phyloP scores from a whole-genome alignment of 1,140 invertebrate genomes.

The Drosophila parvula region DNA sequence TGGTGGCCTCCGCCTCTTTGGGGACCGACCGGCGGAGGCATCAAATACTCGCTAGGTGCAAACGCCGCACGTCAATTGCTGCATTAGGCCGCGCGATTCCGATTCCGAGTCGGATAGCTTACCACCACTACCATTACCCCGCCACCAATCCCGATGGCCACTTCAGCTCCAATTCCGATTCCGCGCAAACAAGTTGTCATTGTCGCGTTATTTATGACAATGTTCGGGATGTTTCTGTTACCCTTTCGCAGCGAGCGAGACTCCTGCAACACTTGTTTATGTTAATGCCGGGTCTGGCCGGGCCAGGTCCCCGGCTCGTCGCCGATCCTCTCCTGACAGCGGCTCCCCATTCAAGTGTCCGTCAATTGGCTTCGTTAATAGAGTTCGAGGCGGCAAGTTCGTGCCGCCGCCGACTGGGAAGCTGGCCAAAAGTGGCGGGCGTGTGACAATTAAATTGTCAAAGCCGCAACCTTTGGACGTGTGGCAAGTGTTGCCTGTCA shows the following conservation, averaged over 20 bases:
- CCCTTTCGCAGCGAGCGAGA: constrained; percentile 40
- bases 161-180: constrained; percentile 39
- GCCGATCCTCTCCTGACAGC: constrained; percentile 49
- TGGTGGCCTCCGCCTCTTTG: constrained; percentile 69
- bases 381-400: constrained; percentile 68
- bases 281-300: constrained; percentile 54
- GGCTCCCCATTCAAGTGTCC: constrained; percentile 75
- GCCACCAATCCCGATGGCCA: constrained; percentile 16
- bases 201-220: constrained; percentile 82
- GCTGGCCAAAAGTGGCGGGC: constrained; percentile 78
- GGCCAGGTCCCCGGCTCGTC: neutral
- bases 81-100: constrained; percentile 62
- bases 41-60: constrained; percentile 76
- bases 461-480: constrained; percentile 70
- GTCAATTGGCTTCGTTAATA: constrained; percentile 81
- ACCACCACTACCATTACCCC: constrained; percentile 8
- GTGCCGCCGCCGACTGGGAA: constrained; percentile 37
- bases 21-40: constrained; percentile 65
- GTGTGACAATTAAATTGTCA: constrained; percentile 83
- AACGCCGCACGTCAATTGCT: constrained; percentile 81
- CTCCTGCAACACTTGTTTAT: constrained; percentile 67
- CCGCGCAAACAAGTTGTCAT: constrained; percentile 75
- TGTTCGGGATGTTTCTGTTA: constrained; percentile 78
- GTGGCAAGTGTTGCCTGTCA: constrained; percentile 71
- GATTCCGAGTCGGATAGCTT: constrained; percentile 36